Percentiles rank a stretch among this genome's conserved stretches.
phyloP scores from a whole-genome alignment of 2,888 invertebrate species.

The Drosophila engyochracea region DNA sequence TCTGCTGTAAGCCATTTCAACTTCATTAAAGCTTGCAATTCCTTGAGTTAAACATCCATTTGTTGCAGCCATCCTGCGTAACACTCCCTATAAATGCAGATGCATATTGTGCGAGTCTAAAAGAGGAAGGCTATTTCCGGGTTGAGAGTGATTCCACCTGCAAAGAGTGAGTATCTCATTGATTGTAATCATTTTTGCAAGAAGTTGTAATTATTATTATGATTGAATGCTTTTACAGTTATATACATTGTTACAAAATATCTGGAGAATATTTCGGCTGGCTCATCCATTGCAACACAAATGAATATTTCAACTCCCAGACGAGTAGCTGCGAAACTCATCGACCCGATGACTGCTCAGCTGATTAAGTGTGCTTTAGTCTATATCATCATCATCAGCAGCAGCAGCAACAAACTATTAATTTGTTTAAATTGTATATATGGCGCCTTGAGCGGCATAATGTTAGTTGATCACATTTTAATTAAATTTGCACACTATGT shows the following conservation, averaged over 20 bases:
- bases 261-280: slow-evolving; percentile 56
- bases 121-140: slow-evolving; percentile 51
- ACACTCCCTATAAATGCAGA: slow-evolving; percentile 13
- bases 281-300: slow-evolving; percentile 49
- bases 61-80: slow-evolving; percentile 45
- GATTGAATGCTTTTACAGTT: slow-evolving; percentile 32
- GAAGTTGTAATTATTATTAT: background rate
- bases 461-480: background rate
- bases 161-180: slow-evolving; percentile 48
- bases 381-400: background rate
- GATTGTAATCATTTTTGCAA: background rate
- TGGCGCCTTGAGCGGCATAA: background rate
- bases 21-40: background rate
- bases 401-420: background rate
- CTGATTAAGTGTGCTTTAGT: background rate
- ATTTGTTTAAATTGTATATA: background rate
- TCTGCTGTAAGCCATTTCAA: slow-evolving; percentile 31
- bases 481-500: background rate
- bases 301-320: slow-evolving; percentile 52
- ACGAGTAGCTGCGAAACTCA: slow-evolving; percentile 18
- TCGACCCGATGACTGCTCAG: slow-evolving; percentile 42
- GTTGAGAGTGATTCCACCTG: slow-evolving; percentile 63
- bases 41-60: background rate
- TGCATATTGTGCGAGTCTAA: slow-evolving; percentile 41
- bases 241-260: slow-evolving; percentile 55